Evolutionary conservation across 1,140 invertebrate species (phyloP).

Genomic region (Drosophila saltans): DNA sequence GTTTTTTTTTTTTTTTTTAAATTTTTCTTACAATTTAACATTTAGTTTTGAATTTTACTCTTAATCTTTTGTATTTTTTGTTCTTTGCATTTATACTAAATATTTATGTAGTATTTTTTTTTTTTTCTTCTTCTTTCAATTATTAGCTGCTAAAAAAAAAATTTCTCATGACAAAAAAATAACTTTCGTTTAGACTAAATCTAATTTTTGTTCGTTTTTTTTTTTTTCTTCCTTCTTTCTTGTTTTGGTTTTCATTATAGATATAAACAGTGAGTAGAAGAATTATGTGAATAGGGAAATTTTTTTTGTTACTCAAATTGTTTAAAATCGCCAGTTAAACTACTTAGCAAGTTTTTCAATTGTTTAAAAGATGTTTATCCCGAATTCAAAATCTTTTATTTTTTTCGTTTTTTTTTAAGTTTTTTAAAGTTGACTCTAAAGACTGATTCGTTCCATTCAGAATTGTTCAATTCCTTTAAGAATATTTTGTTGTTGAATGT

Average conservation of each 20-base stretch:
- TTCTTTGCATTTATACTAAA: conserved; percentile 16
- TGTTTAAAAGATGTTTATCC: too few relatives aligned
- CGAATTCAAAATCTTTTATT: too few relatives aligned
- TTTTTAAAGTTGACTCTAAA: too few relatives aligned
- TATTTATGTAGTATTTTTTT: conserved; percentile 8
- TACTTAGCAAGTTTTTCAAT: too few relatives aligned
- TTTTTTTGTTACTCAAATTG: too few relatives aligned
- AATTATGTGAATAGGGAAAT: neutral
- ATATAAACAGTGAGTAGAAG: conserved; percentile 1
- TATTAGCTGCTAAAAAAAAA: conserved; percentile 24
- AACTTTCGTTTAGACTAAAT: conserved; percentile 7
- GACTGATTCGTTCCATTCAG: too few relatives aligned
- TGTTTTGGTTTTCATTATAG: conserved; percentile 30
- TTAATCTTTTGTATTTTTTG: conserved; percentile 17
- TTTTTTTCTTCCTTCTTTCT: conserved; percentile 8
- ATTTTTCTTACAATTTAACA: conserved; percentile 27
- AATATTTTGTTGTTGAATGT: too few relatives aligned
- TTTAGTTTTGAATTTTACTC: conserved; percentile 55
- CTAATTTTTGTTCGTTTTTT: conserved; percentile 6
- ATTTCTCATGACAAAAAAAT: conserved; percentile 16
- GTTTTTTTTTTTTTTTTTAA: neutral
- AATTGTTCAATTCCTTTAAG: too few relatives aligned
- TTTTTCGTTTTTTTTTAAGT: too few relatives aligned
- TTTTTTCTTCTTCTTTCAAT: too few relatives aligned
- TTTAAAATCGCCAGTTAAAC: too few relatives aligned